Evolutionary conservation across 2,113 vertebrate species (phyloP).

Genomic region (Haplochromis burtoni): DNA sequence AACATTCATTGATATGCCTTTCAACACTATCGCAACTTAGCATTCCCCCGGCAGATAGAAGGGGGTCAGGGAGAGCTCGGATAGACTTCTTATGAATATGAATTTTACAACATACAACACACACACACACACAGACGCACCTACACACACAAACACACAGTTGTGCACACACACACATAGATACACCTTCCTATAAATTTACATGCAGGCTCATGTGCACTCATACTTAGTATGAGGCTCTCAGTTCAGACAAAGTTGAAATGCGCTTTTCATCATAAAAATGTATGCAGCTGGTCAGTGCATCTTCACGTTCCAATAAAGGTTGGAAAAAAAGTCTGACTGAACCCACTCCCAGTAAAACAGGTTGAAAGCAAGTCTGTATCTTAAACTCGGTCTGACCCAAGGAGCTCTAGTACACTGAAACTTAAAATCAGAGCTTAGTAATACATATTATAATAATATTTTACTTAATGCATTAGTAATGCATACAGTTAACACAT

Average conservation of each 20-base stretch:
- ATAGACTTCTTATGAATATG: conserved; percentile 42
- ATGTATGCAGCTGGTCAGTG: neutral
- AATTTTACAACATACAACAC: conserved; percentile 2
- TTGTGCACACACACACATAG: neutral
- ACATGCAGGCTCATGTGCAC: neutral
- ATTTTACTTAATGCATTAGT: neutral
- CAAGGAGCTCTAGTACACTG: neutral
- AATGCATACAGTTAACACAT: neutral
- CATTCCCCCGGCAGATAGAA: conserved; percentile 19
- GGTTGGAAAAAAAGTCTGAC: neutral
- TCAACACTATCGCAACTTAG: conserved; percentile 31
- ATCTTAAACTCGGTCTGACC: neutral
- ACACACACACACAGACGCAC: neutral
- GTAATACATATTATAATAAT: neutral
- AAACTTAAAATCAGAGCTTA: neutral
- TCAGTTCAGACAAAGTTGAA: conserved; percentile 23
- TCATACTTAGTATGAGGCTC: neutral
- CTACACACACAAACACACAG: neutral
- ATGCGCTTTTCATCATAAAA: conserved; percentile 30
- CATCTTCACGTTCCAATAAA: conserved; percentile 5
- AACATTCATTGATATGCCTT: conserved; percentile 47
- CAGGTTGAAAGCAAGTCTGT: neutral
- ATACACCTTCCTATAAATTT: neutral
- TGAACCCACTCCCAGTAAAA: neutral
- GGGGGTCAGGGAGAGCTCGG: conserved; percentile 30